Evolutionary conservation across 1,140 invertebrate genomes (phyloP).

Genomic region (Heliothis virescens): DNA sequence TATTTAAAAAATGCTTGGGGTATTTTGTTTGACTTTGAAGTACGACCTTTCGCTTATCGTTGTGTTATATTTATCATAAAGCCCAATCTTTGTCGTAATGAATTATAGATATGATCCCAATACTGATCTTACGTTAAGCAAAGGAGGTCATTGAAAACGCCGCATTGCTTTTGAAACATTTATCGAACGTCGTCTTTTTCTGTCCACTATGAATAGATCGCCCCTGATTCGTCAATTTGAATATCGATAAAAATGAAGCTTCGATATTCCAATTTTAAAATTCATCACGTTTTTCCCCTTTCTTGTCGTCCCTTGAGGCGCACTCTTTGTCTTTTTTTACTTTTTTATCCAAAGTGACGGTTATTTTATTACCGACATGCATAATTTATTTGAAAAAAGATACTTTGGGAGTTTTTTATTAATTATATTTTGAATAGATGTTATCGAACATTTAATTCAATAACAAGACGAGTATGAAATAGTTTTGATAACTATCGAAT

Average conservation of each 20-base stretch:
- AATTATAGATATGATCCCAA: not conserved
- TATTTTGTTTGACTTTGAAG: not conserved
- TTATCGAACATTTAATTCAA: not conserved
- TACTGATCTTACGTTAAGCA: too few species aligned
- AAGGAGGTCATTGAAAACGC: too few species aligned
- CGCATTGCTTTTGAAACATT: not conserved
- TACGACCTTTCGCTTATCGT: not conserved
- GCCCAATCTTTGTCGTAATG: not conserved
- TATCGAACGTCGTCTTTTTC: not conserved
- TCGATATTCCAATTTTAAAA: slow-evolving; percentile 65
- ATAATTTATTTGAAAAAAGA: slow-evolving; percentile 42
- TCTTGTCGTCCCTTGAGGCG: slow-evolving; percentile 37
- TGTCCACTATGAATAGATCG: slow-evolving; percentile 42
- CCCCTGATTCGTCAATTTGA: slow-evolving; percentile 62
- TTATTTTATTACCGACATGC: slow-evolving; percentile 41
- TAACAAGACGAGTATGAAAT: too few species aligned
- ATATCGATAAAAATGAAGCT: slow-evolving; percentile 56
- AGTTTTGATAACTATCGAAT: too few species aligned
- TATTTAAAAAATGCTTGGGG: slow-evolving; percentile 30
- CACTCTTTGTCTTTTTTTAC: slow-evolving; percentile 19
- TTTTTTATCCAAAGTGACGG: slow-evolving; percentile 43
- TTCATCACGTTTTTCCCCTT: slow-evolving; percentile 59
- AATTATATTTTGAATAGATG: not conserved
- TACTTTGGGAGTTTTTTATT: not conserved
- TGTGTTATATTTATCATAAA: not conserved